A percentile compares a stretch with the other conserved stretches of the same genome.
These are phyloP conservation scores for Onychomys torridus DNA, from an alignment of 2,797 vertebrate genomes.

Conservation along the genomic window DNA sequence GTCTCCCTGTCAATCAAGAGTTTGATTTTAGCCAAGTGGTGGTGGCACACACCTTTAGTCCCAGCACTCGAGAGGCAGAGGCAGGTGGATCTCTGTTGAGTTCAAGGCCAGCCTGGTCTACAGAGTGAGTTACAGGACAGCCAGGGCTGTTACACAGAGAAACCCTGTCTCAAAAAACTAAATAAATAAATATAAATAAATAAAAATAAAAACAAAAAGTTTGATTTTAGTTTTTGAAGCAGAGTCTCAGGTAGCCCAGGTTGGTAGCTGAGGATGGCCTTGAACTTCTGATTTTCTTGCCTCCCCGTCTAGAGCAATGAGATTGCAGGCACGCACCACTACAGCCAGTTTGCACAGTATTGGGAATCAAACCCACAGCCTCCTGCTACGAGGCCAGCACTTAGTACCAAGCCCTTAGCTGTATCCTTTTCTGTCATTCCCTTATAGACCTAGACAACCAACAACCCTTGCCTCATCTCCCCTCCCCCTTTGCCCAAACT, in stretches of 20 bases:
- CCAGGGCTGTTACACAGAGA: too few relatives aligned
- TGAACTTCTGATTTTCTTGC: neutral
- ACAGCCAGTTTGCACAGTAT: neutral
- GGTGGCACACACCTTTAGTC: too few relatives aligned
- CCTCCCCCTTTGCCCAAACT: neutral
- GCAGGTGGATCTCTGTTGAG: too few relatives aligned
- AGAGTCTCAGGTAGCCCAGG: neutral
- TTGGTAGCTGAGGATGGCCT: neutral
- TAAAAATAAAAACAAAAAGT: too few relatives aligned
- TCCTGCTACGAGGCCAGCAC: neutral
- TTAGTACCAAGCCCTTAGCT: neutral
- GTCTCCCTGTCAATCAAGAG: neutral
- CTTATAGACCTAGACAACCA: neutral
- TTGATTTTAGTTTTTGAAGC: neutral
- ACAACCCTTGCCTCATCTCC: neutral
- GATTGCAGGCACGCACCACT: neutral
- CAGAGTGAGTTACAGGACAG: too few relatives aligned
- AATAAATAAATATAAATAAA: too few relatives aligned
- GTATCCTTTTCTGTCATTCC: neutral
- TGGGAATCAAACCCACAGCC: neutral
- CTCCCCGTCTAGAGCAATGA: neutral
- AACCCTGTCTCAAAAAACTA: too few relatives aligned
- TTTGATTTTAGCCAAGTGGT: neutral
- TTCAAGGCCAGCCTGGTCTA: too few relatives aligned
- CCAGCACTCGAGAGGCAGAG: too few relatives aligned